Evolutionary conservation across 2,113 vertebrate genomes (phyloP).

Genomic region (Ploceus nigricollis): DNA sequence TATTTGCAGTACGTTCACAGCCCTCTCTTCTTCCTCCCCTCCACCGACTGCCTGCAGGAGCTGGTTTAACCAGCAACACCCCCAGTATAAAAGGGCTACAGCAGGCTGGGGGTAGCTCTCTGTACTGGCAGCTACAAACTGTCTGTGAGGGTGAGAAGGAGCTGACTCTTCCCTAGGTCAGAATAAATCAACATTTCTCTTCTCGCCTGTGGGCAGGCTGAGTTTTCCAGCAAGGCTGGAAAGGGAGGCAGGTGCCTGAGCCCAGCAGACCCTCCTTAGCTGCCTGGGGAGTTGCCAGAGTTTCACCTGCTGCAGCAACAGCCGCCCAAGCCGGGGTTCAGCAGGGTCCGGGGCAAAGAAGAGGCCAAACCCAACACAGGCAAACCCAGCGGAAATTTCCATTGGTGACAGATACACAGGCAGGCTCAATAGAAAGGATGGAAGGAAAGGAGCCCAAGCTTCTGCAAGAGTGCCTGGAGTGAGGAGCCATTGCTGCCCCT

Average conservation of each 20-base stretch:
- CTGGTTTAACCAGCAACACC: neutral
- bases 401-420: neutral
- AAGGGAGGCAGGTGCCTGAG: neutral
- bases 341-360: fast-evolving
- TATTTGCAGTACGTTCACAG: neutral
- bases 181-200: neutral
- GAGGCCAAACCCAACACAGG: neutral
- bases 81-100: fast-evolving
- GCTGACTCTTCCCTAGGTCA: neutral
- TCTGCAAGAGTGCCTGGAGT: neutral
- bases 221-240: neutral
- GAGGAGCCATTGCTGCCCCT: neutral
- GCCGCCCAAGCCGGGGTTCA: fast-evolving
- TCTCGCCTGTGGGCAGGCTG: neutral
- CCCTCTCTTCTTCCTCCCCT: neutral
- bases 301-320: neutral
- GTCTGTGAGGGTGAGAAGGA: neutral
- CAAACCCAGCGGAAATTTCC: neutral
- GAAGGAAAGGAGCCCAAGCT: neutral
- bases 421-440: neutral
- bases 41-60: neutral
- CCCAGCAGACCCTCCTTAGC: neutral
- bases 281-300: neutral
- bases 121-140: fast-evolving
- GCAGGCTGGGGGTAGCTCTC: neutral